phyloP scores from a whole-genome alignment of 1,140 invertebrate genomes.

The Achatina immaculata region DNA sequence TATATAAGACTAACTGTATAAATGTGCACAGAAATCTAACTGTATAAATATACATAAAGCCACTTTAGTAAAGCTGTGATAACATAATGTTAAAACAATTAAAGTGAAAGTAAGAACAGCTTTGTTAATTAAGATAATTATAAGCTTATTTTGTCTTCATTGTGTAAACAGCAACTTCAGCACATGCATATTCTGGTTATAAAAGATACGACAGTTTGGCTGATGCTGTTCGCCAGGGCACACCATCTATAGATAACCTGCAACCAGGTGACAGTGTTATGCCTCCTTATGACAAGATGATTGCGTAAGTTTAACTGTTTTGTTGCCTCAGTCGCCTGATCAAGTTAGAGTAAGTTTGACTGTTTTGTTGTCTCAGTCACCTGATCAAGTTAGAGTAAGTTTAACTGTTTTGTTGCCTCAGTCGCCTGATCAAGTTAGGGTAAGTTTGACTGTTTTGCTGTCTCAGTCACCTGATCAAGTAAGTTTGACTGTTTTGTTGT shows the following conservation, averaged over 20 bases:
- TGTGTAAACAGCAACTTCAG: neutral
- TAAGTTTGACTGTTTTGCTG: no score
- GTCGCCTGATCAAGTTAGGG: no score
- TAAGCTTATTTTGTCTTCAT: neutral
- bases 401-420: no score
- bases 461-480: no score
- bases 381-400: no score
- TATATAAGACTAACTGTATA: neutral
- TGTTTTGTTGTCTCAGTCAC: no score
- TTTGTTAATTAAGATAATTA: neutral
- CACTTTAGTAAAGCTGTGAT: no score
- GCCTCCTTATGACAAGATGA: constrained; percentile 1
- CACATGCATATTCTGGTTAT: neutral
- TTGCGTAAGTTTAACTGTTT: neutral
- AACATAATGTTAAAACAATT: neutral
- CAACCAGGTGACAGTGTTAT: neutral
- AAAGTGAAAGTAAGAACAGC: neutral
- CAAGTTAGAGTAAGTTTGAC: no score
- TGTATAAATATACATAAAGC: neutral
- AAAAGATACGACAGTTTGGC: neutral
- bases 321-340: no score
- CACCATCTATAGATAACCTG: neutral
- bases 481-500: no score
- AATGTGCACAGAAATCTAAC: neutral
- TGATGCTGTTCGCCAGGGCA: neutral